These are phyloP conservation scores for Drosophila suboccidentalis DNA, from an alignment of 2,888 invertebrate species.

Conservation along the genomic window DNA sequence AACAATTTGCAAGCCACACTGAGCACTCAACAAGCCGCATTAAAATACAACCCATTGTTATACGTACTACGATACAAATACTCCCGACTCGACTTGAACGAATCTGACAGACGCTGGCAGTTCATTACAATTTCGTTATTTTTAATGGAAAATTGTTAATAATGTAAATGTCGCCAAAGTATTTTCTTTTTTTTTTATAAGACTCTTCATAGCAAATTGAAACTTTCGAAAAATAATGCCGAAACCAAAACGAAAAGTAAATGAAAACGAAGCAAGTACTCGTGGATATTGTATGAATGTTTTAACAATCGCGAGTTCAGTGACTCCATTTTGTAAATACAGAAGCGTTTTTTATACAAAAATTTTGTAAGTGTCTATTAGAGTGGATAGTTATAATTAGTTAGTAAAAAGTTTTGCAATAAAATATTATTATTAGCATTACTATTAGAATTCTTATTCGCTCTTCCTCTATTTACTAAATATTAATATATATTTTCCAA, in stretches of 20 bases:
- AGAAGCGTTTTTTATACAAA: not conserved
- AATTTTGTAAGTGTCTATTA: not conserved
- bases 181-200: slow-evolving; percentile 16
- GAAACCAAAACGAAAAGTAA: slow-evolving; percentile 14
- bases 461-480: too few species aligned
- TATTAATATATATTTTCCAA: too few species aligned
- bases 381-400: not conserved
- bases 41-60: slow-evolving; percentile 67
- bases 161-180: slow-evolving; percentile 42
- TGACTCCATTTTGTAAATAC: slow-evolving; percentile 31
- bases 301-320: slow-evolving; percentile 42
- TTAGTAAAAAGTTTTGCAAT: not conserved
- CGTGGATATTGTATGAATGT: slow-evolving; percentile 1
- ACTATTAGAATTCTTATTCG: not conserved
- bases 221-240: slow-evolving; percentile 46
- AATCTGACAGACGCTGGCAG: slow-evolving; percentile 31
- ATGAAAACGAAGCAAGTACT: slow-evolving; percentile 2
- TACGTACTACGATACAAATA: slow-evolving; percentile 32
- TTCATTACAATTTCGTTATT: slow-evolving; percentile 37
- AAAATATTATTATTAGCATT: not conserved
- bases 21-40: slow-evolving; percentile 78
- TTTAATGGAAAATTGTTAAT: slow-evolving; percentile 42
- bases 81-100: slow-evolving; percentile 3
- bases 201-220: slow-evolving; percentile 32
- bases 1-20: slow-evolving; percentile 76